Conservation (phyloP, 2,888 invertebrate genomes). For the Synergus japonicus region DNA sequence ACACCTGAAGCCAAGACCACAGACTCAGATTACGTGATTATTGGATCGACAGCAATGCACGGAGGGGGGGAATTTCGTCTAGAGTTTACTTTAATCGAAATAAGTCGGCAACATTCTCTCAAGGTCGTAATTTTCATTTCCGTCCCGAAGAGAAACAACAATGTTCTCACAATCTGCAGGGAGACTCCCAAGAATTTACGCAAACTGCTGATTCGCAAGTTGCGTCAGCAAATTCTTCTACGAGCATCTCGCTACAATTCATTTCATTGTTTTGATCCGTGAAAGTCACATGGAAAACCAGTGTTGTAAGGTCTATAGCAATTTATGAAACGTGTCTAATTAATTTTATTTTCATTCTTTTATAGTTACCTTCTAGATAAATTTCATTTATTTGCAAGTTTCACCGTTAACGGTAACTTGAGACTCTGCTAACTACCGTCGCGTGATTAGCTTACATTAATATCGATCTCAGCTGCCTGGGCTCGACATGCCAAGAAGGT, state of each 20-base stretch:
- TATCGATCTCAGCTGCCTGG: constrained; percentile 56
- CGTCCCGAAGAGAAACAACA: not conserved
- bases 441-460: constrained; percentile 58
- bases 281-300: constrained; percentile 22
- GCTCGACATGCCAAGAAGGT: constrained; percentile 53
- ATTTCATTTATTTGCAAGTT: constrained; percentile 54
- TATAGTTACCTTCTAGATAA: constrained; percentile 49
- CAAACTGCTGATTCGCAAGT: constrained; percentile 8
- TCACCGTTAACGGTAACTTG: constrained; percentile 54
- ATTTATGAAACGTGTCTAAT: constrained; percentile 1
- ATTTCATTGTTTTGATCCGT: constrained; percentile 27
- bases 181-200: not conserved
- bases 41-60: not conserved
- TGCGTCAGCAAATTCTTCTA: constrained; percentile 21
- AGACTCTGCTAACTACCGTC: constrained; percentile 56
- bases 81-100: not conserved
- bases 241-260: constrained; percentile 15
- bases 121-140: constrained; percentile 22
- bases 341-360: not conserved
- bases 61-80: not conserved
- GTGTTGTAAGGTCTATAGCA: constrained; percentile 26
- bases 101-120: not conserved
- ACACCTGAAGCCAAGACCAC: not conserved
- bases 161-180: not conserved
- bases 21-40: not conserved